These are phyloP conservation scores for Atherinomorus stipes DNA, from an alignment of 2,113 vertebrate species.

Conservation along the genomic window DNA sequence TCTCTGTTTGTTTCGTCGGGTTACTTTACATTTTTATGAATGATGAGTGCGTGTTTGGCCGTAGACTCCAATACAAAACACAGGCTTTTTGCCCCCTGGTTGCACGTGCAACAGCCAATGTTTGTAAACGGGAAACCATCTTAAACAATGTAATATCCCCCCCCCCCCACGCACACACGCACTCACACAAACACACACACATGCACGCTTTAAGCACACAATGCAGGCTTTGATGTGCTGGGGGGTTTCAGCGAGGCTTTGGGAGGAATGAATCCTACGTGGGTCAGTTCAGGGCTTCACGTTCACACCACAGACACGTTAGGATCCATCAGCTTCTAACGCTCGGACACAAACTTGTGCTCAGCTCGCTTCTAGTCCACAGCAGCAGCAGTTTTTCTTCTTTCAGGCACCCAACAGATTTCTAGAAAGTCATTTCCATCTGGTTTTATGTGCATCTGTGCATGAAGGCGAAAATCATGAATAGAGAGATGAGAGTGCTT, in stretches of 20 bases:
- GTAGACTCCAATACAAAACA: no score
- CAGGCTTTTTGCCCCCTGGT: no score
- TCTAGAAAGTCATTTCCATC: background rate
- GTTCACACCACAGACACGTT: slow-evolving; percentile 42
- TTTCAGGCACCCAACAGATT: background rate
- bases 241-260: slow-evolving; percentile 41
- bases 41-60: no score
- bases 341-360: slow-evolving; percentile 21
- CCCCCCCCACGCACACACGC: no score
- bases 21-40: no score
- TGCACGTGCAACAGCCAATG: no score
- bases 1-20: no score
- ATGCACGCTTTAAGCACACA: slow-evolving; percentile 62
- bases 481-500: no score
- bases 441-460: background rate
- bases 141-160: no score
- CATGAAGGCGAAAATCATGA: no score
- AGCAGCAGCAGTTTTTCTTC: background rate
- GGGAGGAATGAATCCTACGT: slow-evolving; percentile 47
- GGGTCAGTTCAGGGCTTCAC: slow-evolving; percentile 25
- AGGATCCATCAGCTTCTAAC: slow-evolving; percentile 21
- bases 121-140: no score
- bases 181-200: no score
- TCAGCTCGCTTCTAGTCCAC: background rate
- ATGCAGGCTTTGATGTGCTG: slow-evolving; percentile 61